A percentile compares a stretch with the other conserved stretches of the same genome.
Conservation (phyloP, 2,113 vertebrate genomes). For the Neofelis nebulosa region DNA sequence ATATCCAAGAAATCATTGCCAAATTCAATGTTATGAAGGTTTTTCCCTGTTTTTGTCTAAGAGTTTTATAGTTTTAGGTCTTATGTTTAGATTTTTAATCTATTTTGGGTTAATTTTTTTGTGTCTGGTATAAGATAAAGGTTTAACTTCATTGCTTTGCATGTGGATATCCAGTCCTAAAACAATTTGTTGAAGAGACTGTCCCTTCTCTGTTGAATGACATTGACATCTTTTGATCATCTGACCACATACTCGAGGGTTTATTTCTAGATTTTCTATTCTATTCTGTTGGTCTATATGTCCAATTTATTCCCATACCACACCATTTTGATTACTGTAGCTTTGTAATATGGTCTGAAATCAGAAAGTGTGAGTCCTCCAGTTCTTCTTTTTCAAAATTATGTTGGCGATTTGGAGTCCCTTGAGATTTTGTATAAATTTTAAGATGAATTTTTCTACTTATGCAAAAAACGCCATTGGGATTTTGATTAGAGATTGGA, state of each 20-base stretch:
- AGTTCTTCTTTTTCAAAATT: background rate
- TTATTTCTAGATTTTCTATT: slow-evolving; percentile 1
- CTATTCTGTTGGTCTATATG: background rate
- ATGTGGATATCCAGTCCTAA: background rate
- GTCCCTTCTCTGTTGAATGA: background rate
- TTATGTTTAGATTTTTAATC: background rate
- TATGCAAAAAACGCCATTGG: background rate
- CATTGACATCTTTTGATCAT: background rate
- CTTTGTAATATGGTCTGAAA: slow-evolving; percentile 29
- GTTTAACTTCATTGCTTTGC: background rate
- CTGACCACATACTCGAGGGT: background rate
- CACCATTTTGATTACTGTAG: background rate
- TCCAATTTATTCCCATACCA: background rate
- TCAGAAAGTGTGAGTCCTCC: background rate
- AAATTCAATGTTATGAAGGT: background rate
- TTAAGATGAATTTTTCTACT: background rate
- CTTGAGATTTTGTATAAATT: background rate
- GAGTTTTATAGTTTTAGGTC: background rate
- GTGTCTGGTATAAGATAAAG: background rate
- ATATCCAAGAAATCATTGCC: background rate
- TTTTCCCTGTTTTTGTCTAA: slow-evolving; percentile 3
- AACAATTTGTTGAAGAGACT: background rate
- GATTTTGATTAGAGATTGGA: background rate
- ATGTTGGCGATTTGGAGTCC: background rate
- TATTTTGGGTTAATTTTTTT: background rate